Base-by-base conservation (phyloP, 2,113 vertebrate genomes). In the Pontoporia blainvillei region DNA sequence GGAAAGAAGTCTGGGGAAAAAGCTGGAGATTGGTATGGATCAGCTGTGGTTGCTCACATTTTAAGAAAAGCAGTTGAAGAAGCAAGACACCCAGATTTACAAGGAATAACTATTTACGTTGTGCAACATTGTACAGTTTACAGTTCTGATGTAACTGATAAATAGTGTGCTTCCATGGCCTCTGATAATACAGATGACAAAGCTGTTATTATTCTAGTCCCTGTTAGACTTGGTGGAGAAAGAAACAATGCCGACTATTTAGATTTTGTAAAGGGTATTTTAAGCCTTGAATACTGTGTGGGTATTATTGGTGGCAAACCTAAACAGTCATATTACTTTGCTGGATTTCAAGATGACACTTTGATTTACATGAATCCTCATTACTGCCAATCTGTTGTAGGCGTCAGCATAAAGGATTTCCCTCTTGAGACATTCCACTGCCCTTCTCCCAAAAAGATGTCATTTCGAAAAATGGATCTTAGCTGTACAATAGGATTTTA, bases 281-380 rank as follows among this genome's bases (percentile, higher is more conserved):
- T 99, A 97, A 99, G 99, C 98, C 99, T 99, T 92, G 99, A 99
- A 87, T 99, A 99, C 95, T 99, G 99, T 97, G 98, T 99, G 83
- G 99, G 99, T 84, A 99, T 99, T 98, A 99, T 99, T 89, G 99
- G 99, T 95, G 99, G 99, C 95, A 99, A 99, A 97, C 99, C 99
- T 86, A 99, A 99, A 97, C 99, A 99, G 98, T 99, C 99, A 1
- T 99, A 99, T 99, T 99, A 99, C 98, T 99, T 99, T 98, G 99
- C 99, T 88, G 99, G 99, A 98, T 99, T 99, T 99, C 99, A 99
- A 99, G 99, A 99, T 99, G 99, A 99, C 99, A 99, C 99, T 99
- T 99, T 99, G 99, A 99, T 99, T 99, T 99, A 99, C 99, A 99
- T 99, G 99, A 99, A 99, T 98, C 99, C 99, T 99, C 99, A 99